Conservation (phyloP, 2,113 vertebrate species). For the Hemicordylus capensis region DNA sequence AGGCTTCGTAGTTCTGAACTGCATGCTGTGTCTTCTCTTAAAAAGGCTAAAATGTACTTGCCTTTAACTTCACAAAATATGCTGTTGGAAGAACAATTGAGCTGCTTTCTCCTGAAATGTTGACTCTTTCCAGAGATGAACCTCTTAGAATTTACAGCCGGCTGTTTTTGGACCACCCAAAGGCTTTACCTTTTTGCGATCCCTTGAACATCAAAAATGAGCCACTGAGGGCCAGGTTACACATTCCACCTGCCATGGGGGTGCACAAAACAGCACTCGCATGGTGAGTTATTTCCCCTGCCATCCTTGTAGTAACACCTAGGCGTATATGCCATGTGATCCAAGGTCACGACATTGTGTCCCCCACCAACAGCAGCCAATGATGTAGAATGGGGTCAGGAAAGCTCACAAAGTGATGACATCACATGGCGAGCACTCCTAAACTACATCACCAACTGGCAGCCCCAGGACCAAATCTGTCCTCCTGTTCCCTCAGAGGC, state of each 20-base stretch:
- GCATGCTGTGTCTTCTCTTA: background rate
- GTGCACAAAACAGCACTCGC: background rate
- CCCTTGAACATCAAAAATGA: constrained; percentile 21
- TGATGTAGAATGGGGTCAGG: background rate
- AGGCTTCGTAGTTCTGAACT: constrained; percentile 11
- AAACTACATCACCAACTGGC: background rate
- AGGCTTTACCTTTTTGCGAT: background rate
- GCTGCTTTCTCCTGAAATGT: background rate
- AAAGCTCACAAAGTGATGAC: background rate
- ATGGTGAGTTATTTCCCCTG: background rate
- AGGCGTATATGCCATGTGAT: background rate
- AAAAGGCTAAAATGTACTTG: constrained; percentile 8
- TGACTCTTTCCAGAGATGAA: background rate
- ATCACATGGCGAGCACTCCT: background rate
- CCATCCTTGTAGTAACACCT: background rate
- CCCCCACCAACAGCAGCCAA: background rate
- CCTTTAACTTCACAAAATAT: constrained; percentile 7
- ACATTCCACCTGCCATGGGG: constrained; percentile 32
- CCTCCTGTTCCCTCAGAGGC: no score
- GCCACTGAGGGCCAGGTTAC: constrained; percentile 52
- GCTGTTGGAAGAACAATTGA: constrained; percentile 32
- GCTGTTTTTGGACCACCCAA: background rate
- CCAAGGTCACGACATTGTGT: background rate
- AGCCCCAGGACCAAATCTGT: background rate
- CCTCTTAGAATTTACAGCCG: background rate